Percentiles rank a stretch among this genome's conserved stretches.
These are phyloP conservation scores for Spodoptera littoralis DNA, from an alignment of 2,888 invertebrate species.

Conservation along the genomic window DNA sequence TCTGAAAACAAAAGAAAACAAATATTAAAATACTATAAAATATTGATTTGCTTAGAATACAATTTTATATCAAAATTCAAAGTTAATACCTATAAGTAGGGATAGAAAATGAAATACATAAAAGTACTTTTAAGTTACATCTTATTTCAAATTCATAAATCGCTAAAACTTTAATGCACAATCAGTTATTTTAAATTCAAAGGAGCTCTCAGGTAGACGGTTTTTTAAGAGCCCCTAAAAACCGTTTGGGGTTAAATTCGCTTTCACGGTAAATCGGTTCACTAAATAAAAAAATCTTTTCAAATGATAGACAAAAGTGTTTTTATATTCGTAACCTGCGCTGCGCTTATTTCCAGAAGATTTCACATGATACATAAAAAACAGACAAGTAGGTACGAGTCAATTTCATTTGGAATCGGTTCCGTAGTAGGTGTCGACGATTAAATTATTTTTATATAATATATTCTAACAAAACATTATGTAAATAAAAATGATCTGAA, in stretches of 20 bases:
- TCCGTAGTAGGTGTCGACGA: too few relatives aligned
- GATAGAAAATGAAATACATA: too few relatives aligned
- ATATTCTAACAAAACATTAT: too few relatives aligned
- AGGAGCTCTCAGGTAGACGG: constrained; percentile 68
- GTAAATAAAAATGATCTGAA: too few relatives aligned
- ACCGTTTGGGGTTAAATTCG: constrained; percentile 76
- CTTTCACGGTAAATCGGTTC: constrained; percentile 80
- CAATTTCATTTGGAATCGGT: too few relatives aligned
- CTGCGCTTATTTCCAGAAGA: constrained; percentile 67
- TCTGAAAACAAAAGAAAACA: constrained; percentile 47
- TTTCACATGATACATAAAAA: constrained; percentile 52
- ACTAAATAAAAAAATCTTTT: constrained; percentile 70
- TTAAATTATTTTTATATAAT: too few relatives aligned
- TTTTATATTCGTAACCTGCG: constrained; percentile 68
- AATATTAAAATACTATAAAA: not conserved
- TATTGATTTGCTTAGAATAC: too few relatives aligned
- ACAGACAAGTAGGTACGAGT: constrained; percentile 47
- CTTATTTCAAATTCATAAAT: constrained; percentile 52
- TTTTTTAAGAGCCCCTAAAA: constrained; percentile 70
- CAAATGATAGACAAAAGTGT: constrained; percentile 71
- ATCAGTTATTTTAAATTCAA: constrained; percentile 60
- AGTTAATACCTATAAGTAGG: not conserved
- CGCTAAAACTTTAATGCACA: constrained; percentile 66
- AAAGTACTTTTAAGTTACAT: not conserved
- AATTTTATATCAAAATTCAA: not conserved